A percentile compares a stretch with the other conserved stretches of the same genome.
Evolutionary conservation across 2,797 vertebrate genomes (phyloP).

Genomic region (Spondyliosoma cantharus): DNA sequence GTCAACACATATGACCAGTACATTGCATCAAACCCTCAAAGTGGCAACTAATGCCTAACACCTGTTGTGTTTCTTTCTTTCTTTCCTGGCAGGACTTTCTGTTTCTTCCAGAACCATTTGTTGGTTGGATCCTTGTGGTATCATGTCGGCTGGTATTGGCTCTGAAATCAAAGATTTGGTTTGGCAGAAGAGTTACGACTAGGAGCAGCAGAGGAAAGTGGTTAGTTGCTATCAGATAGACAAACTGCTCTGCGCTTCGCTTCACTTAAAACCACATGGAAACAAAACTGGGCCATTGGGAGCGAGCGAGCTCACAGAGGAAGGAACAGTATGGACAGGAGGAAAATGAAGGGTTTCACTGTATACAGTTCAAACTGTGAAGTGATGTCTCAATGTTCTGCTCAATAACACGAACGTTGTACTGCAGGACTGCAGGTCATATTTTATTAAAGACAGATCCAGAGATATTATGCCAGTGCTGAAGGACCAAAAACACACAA

Average conservation of each 20-base stretch:
- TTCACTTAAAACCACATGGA: constrained; percentile 36
- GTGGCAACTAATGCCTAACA: constrained; percentile 50
- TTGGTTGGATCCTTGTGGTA: constrained; percentile 34
- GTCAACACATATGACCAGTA: constrained; percentile 7
- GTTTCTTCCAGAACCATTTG: constrained; percentile 11
- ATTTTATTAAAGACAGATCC: not conserved
- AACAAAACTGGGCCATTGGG: constrained; percentile 17
- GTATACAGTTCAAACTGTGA: constrained; percentile 9
- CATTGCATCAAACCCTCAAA: constrained; percentile 11
- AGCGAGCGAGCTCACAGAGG: constrained; percentile 7
- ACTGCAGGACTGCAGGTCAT: not conserved
- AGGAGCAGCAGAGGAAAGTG: constrained; percentile 25
- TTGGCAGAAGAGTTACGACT: constrained; percentile 19
- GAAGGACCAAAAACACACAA: not conserved
- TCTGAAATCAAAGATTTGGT: constrained; percentile 30
- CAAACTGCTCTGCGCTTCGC: constrained; percentile 20
- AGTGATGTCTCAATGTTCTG: constrained; percentile 8
- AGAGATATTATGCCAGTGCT: not conserved
- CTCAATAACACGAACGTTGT: not conserved
- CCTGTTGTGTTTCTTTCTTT: constrained; percentile 44
- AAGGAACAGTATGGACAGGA: not conserved
- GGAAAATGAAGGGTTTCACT: not conserved
- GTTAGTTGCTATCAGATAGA: constrained; percentile 22
- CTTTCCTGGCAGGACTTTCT: constrained; percentile 41
- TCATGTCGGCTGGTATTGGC: constrained; percentile 15